Percentiles rank a stretch among this genome's conserved stretches.
Evolutionary conservation across 2,888 invertebrate species (phyloP).

Genomic region (Agrenia bidenticulata): DNA sequence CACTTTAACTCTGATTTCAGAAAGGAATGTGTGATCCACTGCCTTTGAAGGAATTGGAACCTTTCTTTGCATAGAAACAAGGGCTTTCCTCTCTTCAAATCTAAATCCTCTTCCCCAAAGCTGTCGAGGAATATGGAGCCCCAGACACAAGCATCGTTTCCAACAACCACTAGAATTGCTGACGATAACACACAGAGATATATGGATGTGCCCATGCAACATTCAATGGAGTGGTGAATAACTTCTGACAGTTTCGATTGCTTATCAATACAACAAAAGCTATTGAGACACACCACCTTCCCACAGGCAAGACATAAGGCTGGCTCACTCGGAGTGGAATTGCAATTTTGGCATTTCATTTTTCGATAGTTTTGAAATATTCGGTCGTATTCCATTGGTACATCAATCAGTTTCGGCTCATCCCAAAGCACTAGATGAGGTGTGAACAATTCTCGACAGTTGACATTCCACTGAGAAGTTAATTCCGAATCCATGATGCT

Average conservation of each 20-base stretch:
- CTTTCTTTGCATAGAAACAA: constrained; percentile 42
- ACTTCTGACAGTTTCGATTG: constrained; percentile 31
- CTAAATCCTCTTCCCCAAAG: constrained; percentile 43
- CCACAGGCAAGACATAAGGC: constrained; percentile 42
- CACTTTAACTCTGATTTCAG: constrained; percentile 37
- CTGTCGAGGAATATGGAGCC: constrained; percentile 44
- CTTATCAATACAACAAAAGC: constrained; percentile 35
- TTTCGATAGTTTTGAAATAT: constrained; percentile 39
- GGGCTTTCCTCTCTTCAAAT: constrained; percentile 42
- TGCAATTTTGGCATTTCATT: constrained; percentile 36
- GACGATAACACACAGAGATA: constrained; percentile 39
- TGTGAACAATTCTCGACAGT: not conserved
- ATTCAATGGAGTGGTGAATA: constrained; percentile 33
- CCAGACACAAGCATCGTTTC: constrained; percentile 41
- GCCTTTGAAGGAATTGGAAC: constrained; percentile 35
- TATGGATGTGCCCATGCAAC: constrained; percentile 36
- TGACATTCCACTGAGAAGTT: not conserved
- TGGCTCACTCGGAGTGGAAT: constrained; percentile 29
- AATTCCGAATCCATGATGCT: too few species aligned
- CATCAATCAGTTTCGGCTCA: constrained; percentile 28
- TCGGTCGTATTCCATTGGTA: constrained; percentile 37
- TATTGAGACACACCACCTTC: constrained; percentile 36
- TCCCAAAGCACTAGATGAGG: constrained; percentile 22
- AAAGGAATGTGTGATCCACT: constrained; percentile 40
- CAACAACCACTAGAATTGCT: constrained; percentile 35